Evolutionary conservation across 1,140 invertebrate genomes (phyloP).

Genomic region (Eriocheir sinensis): DNA sequence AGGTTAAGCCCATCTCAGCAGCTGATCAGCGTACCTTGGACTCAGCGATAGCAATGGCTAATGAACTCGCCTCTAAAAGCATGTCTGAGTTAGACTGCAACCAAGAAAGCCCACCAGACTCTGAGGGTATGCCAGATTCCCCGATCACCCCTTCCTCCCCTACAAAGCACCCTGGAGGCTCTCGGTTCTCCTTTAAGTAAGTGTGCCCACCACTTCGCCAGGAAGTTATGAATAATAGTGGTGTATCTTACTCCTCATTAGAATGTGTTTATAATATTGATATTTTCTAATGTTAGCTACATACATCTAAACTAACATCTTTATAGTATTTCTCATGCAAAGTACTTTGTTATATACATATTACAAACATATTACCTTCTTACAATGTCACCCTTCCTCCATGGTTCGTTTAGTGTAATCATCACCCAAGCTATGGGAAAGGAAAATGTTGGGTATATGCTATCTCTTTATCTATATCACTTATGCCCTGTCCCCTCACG

Average conservation of each 20-base stretch:
- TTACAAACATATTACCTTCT: too few relatives aligned
- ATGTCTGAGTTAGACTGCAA: constrained; percentile 89
- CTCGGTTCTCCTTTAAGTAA: constrained; percentile 78
- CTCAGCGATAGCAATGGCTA: constrained; percentile 95
- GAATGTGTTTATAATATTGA: neutral
- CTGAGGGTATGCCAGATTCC: constrained; percentile 83
- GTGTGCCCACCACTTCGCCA: neutral
- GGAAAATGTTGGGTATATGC: too few relatives aligned
- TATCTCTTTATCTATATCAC: too few relatives aligned
- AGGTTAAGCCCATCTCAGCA: constrained; percentile 96
- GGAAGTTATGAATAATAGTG: neutral
- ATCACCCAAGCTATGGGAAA: too few relatives aligned
- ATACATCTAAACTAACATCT: neutral
- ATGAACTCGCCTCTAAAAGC: constrained; percentile 93
- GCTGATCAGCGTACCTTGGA: constrained; percentile 96
- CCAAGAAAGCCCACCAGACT: constrained; percentile 79
- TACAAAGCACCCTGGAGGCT: constrained; percentile 86
- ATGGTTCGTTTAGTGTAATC: too few relatives aligned
- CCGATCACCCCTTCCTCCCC: constrained; percentile 89
- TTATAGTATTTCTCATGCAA: neutral
- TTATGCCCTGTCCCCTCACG: too few relatives aligned
- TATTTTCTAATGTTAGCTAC: neutral
- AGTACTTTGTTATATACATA: too few relatives aligned
- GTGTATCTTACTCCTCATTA: neutral
- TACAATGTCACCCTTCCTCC: too few relatives aligned